Evolutionary conservation across 2,113 vertebrate genomes (phyloP), one percentile per base, ranked within the genome.

Genomic region (Bombycilla garrulus): DNA sequence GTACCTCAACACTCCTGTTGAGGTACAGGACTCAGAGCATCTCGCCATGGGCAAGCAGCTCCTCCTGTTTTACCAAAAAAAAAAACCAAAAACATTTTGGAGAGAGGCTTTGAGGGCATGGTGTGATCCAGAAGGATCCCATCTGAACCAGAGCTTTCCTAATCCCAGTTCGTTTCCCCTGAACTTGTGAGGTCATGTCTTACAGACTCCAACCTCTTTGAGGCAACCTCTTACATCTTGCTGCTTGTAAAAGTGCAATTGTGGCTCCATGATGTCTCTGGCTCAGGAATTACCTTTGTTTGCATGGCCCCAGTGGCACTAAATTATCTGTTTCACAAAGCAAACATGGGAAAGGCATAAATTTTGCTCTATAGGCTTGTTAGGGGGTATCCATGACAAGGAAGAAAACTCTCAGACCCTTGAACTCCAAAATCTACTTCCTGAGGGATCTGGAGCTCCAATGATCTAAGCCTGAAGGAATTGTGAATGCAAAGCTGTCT

Each of bases 181-280:
- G 47, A 18, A 11, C 54, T 81, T 0, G 0, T 36, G 33, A 69
- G 12, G 9, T 61, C 0, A 0, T 33, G 17, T 48, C 19, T 84
- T 57, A 25, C 6, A 47, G 42, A 9, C 17, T 77, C 7, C 26
- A 44, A 0, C 48, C 36, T 81, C 45, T 67, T 36, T 24, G 50
- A 69, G 54, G 25, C 31, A 74, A 38, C 16, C 4, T 58, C 1
- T 31, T 66, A 11, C 50, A 72, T 72, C 48, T 54, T 47, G n/a
- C 28, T 54, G 24, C 60, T 54, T 69, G 36, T 47, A 31, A 76
- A 92, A 81, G 45, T 33, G 31, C 24, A 76, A 8, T 45, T 29
- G 44, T 62, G 18, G 26, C 66, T 85, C 45, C 3, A 0, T 50
- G 60, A 25, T 9, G 31, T 74, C 36, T 35, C 23, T 91, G 53